A percentile compares a stretch with the other conserved stretches of the same genome.
These are phyloP conservation scores for Diaphora mendica DNA, from an alignment of 2,888 invertebrate species.

Conservation along the genomic window DNA sequence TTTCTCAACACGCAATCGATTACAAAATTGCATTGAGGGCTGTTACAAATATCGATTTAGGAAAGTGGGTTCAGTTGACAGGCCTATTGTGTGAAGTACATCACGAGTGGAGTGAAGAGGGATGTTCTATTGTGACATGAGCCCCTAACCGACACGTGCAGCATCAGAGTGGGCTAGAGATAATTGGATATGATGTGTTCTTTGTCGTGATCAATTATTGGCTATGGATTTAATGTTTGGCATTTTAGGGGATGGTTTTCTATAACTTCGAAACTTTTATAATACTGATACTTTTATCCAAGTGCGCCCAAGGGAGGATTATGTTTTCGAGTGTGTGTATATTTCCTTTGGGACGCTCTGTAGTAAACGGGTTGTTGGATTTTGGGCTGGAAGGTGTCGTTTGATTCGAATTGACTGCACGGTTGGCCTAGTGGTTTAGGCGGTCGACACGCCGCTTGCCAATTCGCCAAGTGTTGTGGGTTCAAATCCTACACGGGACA, in stretches of 20 bases:
- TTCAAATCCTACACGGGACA: no score
- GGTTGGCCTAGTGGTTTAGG: no score
- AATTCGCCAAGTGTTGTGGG: no score
- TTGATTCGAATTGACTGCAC: no score
- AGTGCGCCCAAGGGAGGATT: no score
- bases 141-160: constrained; percentile 24
- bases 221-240: background rate
- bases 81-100: background rate
- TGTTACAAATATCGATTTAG: constrained; percentile 13
- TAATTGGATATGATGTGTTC: constrained; percentile 19
- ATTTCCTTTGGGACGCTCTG: no score
- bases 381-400: no score
- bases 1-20: constrained; percentile 23
- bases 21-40: constrained; percentile 31
- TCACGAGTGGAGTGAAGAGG: constrained; percentile 8
- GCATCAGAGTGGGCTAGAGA: constrained; percentile 15
- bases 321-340: no score
- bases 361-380: no score
- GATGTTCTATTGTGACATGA: constrained; percentile 24
- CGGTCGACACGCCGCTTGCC: no score
- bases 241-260: background rate
- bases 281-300: background rate
- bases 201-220: constrained; percentile 16
- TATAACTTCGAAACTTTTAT: background rate
- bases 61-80: constrained; percentile 1